phyloP scores from a whole-genome alignment of 2,113 vertebrate species.

The Myodes glareolus region DNA sequence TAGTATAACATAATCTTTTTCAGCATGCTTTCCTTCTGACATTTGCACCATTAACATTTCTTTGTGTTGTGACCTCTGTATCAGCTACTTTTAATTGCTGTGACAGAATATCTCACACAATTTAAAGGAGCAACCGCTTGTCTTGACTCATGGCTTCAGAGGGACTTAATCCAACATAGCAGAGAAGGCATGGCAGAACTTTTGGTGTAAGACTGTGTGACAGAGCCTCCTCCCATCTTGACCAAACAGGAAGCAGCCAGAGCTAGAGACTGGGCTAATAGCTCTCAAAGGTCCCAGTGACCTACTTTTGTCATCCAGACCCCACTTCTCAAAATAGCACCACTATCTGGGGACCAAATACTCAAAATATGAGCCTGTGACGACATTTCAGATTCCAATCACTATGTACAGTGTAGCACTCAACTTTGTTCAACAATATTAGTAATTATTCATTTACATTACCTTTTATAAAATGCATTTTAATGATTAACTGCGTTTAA shows the following conservation, averaged over 20 bases:
- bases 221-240: background rate
- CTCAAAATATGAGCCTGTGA: background rate
- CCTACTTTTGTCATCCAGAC: background rate
- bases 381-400: background rate
- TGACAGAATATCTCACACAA: background rate
- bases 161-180: background rate
- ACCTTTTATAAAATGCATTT: conserved; percentile 29
- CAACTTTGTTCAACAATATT: background rate
- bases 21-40: background rate
- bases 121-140: background rate
- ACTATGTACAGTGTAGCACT: background rate
- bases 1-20: background rate
- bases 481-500: background rate
- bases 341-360: background rate
- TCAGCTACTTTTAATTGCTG: background rate
- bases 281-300: background rate
- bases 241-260: background rate
- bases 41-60: background rate
- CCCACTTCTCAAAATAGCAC: background rate
- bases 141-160: background rate
- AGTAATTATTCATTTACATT: background rate
- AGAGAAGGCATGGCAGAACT: too few species aligned
- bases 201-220: background rate
- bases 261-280: background rate
- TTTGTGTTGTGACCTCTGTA: background rate